Conservation (phyloP, 2,888 invertebrate genomes). For the Dasypolia templi region DNA sequence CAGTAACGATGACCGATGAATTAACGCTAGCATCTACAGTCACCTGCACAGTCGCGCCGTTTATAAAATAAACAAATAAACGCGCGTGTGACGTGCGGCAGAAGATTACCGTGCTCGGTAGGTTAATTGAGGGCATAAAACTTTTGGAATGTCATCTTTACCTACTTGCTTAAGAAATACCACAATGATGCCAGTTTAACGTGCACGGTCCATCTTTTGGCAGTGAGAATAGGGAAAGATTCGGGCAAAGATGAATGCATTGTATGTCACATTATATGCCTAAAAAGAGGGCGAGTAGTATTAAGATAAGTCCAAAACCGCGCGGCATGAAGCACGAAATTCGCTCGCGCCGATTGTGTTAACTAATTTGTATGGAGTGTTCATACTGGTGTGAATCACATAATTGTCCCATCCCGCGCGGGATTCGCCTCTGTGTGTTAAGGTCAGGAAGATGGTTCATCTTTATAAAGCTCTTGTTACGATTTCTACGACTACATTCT, state of each 20-base stretch:
- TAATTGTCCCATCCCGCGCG: not conserved
- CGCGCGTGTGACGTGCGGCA: conserved; percentile 8
- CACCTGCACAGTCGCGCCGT: conserved; percentile 20
- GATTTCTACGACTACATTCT: not conserved
- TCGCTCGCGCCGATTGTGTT: no score
- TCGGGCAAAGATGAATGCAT: not conserved
- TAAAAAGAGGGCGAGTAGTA: not conserved
- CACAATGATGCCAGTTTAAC: not conserved
- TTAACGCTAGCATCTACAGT: conserved; percentile 24
- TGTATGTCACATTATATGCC: not conserved
- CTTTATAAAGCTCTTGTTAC: not conserved
- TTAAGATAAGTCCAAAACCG: no score
- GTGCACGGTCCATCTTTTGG: not conserved
- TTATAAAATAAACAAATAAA: conserved; percentile 51
- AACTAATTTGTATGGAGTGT: not conserved
- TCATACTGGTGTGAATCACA: not conserved
- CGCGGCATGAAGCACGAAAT: not conserved
- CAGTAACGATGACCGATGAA: conserved; percentile 48
- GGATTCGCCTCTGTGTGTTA: not conserved
- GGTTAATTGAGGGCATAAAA: conserved; percentile 9
- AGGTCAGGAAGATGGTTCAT: not conserved
- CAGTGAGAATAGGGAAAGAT: not conserved
- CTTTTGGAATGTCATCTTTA: conserved; percentile 20
- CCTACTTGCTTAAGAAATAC: conserved; percentile 1
- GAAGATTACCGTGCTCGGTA: not conserved